A percentile compares a stretch with the other conserved stretches of the same genome.
Evolutionary conservation across 2,113 vertebrate genomes (phyloP).

Genomic region (Carassius auratus): DNA sequence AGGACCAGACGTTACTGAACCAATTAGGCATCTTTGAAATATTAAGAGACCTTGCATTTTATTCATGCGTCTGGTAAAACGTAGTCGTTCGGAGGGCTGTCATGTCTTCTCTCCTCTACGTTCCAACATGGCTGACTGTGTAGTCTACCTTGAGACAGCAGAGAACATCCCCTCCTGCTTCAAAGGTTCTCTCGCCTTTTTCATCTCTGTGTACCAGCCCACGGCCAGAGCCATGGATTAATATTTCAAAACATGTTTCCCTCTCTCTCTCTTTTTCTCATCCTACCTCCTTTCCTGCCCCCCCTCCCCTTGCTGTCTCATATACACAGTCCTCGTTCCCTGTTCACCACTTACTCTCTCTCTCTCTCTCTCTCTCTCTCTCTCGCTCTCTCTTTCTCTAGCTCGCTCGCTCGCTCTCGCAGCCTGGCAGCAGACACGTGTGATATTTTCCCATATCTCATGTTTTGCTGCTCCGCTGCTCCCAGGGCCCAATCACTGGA

Average conservation of each 20-base stretch:
- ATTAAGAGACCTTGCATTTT: conserved; percentile 2
- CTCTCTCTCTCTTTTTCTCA: conserved; percentile 52
- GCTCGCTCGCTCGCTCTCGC: conserved; percentile 42
- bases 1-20: conserved; percentile 48
- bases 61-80: neutral
- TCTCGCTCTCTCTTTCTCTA: neutral
- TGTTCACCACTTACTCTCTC: conserved; percentile 45
- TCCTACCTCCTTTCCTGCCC: conserved; percentile 68
- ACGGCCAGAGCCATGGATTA: conserved; percentile 77
- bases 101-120: conserved; percentile 32
- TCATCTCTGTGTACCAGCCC: conserved; percentile 74
- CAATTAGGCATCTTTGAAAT: conserved; percentile 55
- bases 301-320: conserved; percentile 56
- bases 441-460: conserved; percentile 76
- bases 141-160: conserved; percentile 62
- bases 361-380: conserved; percentile 30
- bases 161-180: conserved; percentile 69
- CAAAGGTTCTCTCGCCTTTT: conserved; percentile 71
- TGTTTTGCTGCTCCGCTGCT: conserved; percentile 80
- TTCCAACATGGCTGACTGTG: conserved; percentile 71
- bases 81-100: conserved; percentile 8
- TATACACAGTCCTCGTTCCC: conserved; percentile 30
- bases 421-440: conserved; percentile 65
- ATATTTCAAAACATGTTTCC: conserved; percentile 78
- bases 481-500: conserved; percentile 75